Evolutionary conservation across 2,888 invertebrate species (phyloP).

Genomic region (Eristalis pertinax): DNA sequence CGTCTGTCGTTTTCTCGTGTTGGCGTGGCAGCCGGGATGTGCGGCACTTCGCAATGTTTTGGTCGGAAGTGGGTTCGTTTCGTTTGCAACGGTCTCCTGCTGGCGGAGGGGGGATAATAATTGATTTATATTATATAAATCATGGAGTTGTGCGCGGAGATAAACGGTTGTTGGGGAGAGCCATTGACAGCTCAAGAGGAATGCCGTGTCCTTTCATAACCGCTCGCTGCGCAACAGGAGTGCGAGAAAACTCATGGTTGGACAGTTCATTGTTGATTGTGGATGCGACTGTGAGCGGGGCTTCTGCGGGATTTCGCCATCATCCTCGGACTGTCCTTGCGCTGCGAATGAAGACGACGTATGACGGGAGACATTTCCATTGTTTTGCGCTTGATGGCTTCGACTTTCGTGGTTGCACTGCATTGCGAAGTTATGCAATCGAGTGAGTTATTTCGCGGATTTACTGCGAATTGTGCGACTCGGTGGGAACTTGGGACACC

Average conservation of each 20-base stretch:
- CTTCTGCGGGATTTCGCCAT: constrained; percentile 36
- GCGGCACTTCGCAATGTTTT: constrained; percentile 23
- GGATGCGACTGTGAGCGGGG: constrained; percentile 39
- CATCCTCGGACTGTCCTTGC: constrained; percentile 25
- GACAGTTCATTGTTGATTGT: constrained; percentile 10
- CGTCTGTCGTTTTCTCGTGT: neutral
- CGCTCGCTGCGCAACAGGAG: constrained; percentile 36
- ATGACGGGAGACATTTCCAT: constrained; percentile 61
- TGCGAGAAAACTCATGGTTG: constrained; percentile 60
- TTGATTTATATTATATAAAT: constrained; percentile 75
- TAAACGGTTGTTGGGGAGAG: constrained; percentile 23
- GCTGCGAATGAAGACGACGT: constrained; percentile 56
- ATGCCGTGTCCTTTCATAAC: constrained; percentile 65
- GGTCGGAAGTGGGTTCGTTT: constrained; percentile 11
- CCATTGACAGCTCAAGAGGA: constrained; percentile 43
- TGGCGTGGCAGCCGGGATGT: constrained; percentile 12
- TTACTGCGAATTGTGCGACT: neutral
- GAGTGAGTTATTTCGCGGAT: constrained; percentile 33
- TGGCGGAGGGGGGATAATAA: constrained; percentile 15
- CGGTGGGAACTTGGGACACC: too few species aligned
- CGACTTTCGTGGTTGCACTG: constrained; percentile 12
- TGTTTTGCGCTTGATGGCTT: constrained; percentile 32
- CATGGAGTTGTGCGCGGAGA: constrained; percentile 28
- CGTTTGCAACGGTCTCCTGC: neutral
- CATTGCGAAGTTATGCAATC: constrained; percentile 53